These are phyloP conservation scores for Pteronura brasiliensis DNA, from an alignment of 2,113 vertebrate species.

Conservation along the genomic window DNA sequence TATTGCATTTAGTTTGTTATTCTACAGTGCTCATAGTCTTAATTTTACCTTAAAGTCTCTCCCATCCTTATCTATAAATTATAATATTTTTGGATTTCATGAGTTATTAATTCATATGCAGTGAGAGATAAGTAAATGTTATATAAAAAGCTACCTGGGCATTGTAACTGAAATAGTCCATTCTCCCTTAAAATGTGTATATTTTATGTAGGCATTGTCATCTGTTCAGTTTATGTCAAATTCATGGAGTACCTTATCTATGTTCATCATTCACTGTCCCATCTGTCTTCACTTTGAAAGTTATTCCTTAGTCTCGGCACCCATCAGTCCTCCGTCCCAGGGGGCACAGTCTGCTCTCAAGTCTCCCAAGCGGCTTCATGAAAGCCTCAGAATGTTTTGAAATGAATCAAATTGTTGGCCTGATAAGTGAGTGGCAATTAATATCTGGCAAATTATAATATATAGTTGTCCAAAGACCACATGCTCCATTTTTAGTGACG, in stretches of 20 bases:
- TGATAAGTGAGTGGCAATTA: not conserved
- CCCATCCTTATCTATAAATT: not conserved
- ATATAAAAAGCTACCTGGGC: not conserved
- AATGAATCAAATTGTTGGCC: not conserved
- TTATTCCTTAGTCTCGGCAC: not conserved
- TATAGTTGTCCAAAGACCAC: not conserved
- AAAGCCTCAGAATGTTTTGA: not conserved
- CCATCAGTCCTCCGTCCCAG: not conserved
- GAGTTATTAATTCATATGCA: not conserved
- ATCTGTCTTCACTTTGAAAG: not conserved
- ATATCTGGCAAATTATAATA: not conserved
- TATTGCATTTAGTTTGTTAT: not conserved
- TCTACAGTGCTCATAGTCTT: not conserved
- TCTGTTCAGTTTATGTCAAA: not conserved
- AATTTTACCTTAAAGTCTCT: not conserved
- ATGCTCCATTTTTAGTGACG: not conserved
- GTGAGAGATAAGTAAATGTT: not conserved
- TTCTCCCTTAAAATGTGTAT: conserved; percentile 13
- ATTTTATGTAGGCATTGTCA: conserved; percentile 1
- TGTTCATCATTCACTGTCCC: not conserved
- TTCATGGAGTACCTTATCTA: not conserved
- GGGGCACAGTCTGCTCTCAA: not conserved
- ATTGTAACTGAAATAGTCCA: not conserved
- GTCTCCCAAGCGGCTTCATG: not conserved
- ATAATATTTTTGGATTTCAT: not conserved